Base-by-base conservation (phyloP, 1,140 invertebrate species). In the Limonius californicus region DNA sequence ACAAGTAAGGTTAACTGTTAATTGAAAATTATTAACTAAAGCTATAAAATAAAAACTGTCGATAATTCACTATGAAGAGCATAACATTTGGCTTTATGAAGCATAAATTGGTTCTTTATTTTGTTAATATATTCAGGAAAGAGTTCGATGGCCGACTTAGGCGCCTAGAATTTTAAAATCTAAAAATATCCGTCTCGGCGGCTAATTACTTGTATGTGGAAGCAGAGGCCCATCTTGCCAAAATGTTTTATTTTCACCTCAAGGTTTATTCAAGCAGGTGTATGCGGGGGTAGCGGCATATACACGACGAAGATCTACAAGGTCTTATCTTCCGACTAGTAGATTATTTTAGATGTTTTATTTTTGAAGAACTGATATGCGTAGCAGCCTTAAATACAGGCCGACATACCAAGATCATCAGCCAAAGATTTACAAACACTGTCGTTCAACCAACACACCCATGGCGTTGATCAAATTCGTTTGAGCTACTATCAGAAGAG, bases 161-260 rank as follows among this genome's bases (percentile, higher is more conserved):
- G 72, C 72, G 72, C 71, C 72, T 73, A 72, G 71, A 71, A 72
- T 73, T 74, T 74, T 73, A 73, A 72, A 73, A 64, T 74, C 71
- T 74, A 74, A 72, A 74, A 74, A 74, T 74, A 74, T 58, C 64
- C 66, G 71, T 71, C 72, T 72, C 61, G 71, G 65, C 71, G 64
- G 65, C 68, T 72, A 74, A 74, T 74, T 74, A 71, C 72, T 64
- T 63, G 66, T 67, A 67, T 71, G 70, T 69, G 68, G 69, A 72
- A 70, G 69, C 65, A 68, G 68, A 70, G 70, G 63, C 64, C 68
- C 62, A 72, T 70, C 67, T 60, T 67, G 70, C 70, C 70, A 73
- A 73, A 73, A 70, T 68, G 62, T 69, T 64, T 62, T 65, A 71
- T 68, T 67, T 65, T 66, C 65, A 59, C 60, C 62, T 57, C 57